phyloP scores from a whole-genome alignment of 2,797 vertebrate species.

The Channallabes apus region DNA sequence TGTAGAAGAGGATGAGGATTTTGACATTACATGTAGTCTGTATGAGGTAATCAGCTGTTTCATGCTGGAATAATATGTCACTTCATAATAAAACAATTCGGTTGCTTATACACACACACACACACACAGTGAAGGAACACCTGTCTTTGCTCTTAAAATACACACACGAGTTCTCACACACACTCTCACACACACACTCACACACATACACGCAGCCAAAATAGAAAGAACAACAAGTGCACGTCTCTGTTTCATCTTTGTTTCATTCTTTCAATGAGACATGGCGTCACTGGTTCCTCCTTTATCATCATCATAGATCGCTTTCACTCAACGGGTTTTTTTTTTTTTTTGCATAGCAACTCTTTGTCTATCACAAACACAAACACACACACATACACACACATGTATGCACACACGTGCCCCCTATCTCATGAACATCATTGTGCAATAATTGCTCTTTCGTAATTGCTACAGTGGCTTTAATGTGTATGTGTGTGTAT shows the following conservation, averaged over 20 bases:
- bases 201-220: not conserved
- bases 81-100: not conserved
- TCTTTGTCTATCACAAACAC: not conserved
- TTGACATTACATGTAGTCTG: not conserved
- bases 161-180: no score
- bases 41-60: not conserved
- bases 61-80: not conserved
- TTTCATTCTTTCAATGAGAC: not conserved
- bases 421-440: not conserved
- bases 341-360: conserved; percentile 1
- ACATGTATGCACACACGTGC: not conserved
- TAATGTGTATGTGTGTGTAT: not conserved
- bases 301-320: not conserved
- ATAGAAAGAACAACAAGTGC: not conserved
- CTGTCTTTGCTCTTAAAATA: no score
- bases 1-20: not conserved
- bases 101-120: not conserved
- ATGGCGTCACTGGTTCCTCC: not conserved
- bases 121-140: not conserved
- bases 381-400: not conserved
- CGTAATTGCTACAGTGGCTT: not conserved
- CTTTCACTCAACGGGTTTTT: conserved; percentile 10
- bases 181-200: not conserved
- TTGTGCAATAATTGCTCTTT: not conserved
- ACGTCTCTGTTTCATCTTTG: not conserved